Conservation (phyloP, 2,888 invertebrate species). For the Heliconius erato region DNA sequence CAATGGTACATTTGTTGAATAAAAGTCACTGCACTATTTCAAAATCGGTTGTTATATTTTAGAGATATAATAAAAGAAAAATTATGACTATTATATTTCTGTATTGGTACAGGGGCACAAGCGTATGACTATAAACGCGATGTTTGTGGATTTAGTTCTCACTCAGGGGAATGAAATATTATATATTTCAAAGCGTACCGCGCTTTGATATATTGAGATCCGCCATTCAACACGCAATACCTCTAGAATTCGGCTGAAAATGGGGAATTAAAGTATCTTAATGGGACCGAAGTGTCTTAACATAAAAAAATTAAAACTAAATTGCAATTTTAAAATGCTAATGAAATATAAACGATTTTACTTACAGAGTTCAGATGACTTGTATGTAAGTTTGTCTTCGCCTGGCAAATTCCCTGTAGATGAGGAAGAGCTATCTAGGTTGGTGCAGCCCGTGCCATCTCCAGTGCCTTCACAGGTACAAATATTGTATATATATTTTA, state of each 20-base stretch:
- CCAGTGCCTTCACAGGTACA: slow-evolving; percentile 80
- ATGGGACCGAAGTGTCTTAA: no score
- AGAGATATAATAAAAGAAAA: not conserved
- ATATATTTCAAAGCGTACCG: not conserved
- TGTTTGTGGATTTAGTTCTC: no score
- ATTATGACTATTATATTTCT: not conserved
- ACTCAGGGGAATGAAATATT: no score
- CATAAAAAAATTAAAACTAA: not conserved
- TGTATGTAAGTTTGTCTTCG: slow-evolving; percentile 81
- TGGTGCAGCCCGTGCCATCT: slow-evolving; percentile 69
- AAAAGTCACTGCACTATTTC: not conserved
- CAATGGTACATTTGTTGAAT: not conserved
- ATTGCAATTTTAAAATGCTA: not conserved
- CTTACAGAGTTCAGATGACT: slow-evolving; percentile 75
- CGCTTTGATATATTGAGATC: no score
- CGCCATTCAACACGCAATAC: no score
- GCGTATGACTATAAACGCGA: no score
- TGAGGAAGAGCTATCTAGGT: slow-evolving; percentile 74
- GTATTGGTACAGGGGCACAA: no score
- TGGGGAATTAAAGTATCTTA: no score
- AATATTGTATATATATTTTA: not conserved
- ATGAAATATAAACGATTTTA: not conserved
- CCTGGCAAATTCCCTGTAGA: slow-evolving; percentile 83
- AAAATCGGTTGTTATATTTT: not conserved
- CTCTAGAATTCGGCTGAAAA: no score